Conservation (phyloP, 2,797 vertebrate species). For the Amniataba percoides region DNA sequence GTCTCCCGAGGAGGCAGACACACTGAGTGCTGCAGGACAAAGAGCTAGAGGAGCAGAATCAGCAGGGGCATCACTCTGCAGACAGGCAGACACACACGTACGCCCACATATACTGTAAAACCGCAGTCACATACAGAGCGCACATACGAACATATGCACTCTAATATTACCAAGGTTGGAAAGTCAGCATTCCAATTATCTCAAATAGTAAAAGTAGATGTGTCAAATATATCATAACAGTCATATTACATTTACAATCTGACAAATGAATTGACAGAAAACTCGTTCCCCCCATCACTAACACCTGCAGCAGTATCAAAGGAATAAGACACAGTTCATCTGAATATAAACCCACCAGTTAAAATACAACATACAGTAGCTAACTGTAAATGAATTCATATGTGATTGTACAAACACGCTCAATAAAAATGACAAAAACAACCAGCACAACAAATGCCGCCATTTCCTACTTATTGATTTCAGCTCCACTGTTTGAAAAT, state of each 20-base stretch:
- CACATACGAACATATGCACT: conserved; percentile 55
- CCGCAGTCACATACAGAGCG: conserved; percentile 49
- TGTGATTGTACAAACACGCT: conserved; percentile 70
- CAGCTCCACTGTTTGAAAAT: conserved; percentile 81
- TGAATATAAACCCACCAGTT: conserved; percentile 62
- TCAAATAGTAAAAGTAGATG: conserved; percentile 41
- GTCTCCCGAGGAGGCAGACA: conserved; percentile 88
- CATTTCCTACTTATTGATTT: conserved; percentile 81
- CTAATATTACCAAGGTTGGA: conserved; percentile 47
- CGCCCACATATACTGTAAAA: conserved; percentile 51
- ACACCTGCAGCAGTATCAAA: conserved; percentile 47
- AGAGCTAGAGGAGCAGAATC: conserved; percentile 84
- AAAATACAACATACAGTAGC: conserved; percentile 64
- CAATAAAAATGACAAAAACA: conserved; percentile 69
- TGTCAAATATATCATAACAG: conserved; percentile 29
- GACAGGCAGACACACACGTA: conserved; percentile 62
- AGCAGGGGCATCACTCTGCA: conserved; percentile 84
- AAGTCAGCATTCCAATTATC: conserved; percentile 40
- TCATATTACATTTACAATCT: conserved; percentile 24
- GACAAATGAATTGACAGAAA: conserved; percentile 37
- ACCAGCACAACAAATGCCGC: conserved; percentile 54
- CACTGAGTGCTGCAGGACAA: conserved; percentile 89
- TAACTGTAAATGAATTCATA: conserved; percentile 73
- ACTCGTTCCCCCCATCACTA: conserved; percentile 7
- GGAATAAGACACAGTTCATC: conserved; percentile 46